Evolutionary conservation across 2,888 invertebrate species (phyloP), one percentile per base, ranked within the genome.

Genomic region (Diarsia rubi): DNA sequence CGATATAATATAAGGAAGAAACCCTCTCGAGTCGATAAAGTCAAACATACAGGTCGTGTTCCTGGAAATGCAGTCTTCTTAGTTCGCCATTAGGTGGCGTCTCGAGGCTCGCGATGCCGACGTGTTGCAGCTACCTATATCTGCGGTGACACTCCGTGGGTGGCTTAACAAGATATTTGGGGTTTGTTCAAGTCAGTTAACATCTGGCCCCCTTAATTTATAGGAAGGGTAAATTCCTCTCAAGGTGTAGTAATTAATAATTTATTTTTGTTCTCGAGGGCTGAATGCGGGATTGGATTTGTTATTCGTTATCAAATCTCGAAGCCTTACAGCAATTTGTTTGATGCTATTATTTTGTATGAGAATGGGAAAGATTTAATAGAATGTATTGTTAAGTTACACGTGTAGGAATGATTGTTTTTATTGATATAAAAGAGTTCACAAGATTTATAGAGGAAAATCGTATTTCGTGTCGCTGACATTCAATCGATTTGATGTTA

Each of bases 121-220:
- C 70, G 65, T 85, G 80, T 85, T 87, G 73, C 75, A 79, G 87
- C 81, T 91, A 88, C 87, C 88, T 91, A 91, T 91, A 91, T 91
- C 90, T 88, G 87, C 85, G 87, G 84, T 89, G 90, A 90, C 88
- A 92, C 90, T 89, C 90, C 89, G 95, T 93, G 95, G 96, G 96
- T 95, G 94, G 95, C 91, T 94, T 93, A 92, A 95, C 95, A 95
- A 94, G 95, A 94, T 95, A 94, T 96, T 96, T 95, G 95, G 94
- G 96, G 96, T 93, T 94, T 95, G 95, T 94, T 92, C 90, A 89
- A 94, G 93, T 94, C 95, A 94, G 95, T 95, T 93, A 95, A 94
- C 96, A 96, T 95, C 95, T 96, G 95, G 95, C 92, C 93, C 93
- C 93, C 91, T 83, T 93, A 95, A 95, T 95, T 95, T 94, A 95